Base-by-base conservation (phyloP, 1,140 invertebrate species). In the Bombus turneri region DNA sequence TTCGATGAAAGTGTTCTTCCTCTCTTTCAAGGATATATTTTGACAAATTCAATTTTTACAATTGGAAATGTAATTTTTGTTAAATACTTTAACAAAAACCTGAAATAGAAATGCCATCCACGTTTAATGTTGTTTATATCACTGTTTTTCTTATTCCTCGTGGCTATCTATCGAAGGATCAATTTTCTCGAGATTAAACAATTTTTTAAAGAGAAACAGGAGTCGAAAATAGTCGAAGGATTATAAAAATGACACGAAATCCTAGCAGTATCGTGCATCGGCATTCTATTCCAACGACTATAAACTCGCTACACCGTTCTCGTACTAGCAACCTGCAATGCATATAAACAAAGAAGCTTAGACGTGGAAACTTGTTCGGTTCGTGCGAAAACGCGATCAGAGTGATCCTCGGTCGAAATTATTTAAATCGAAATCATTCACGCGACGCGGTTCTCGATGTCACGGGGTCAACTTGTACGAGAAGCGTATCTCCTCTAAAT, bases 401-500 rank as follows among this genome's bases (percentile, higher is more conserved):
- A 31, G 34, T 79, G 31, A 53, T 68, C 1, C 37, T 4, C 34
- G 15, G 57, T 41, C 3, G 25, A 79, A 59, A 73, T 85, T 62
- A 59, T 73, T 72, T 39, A 31, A 74, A 73, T 81, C 69, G 69
- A 69, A 59, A 85, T 71, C 39, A 71, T 83, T 83, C 78, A 71
- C 75, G 84, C 41, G 69, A 79, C 64, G 78, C 53, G 78, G 72
- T 57, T 6, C n/a, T 53, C 75, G 79, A 78, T 86, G 88, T 89
- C 87, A 77, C 82, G 76, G 64, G 87, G 87, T 89, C 88, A 87
- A 69, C 80, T 39, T 73, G 68, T 86, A 88, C 68, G 87, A 89
- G 87, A 88, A 89, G 80, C 88, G 84, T 89, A 86, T 89, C 87
- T 86, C 77, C 87, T 83, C 66, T 77, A 82, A 88, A 81, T 85